Conservation (phyloP, 2,113 vertebrate genomes). For the Naja naja region DNA sequence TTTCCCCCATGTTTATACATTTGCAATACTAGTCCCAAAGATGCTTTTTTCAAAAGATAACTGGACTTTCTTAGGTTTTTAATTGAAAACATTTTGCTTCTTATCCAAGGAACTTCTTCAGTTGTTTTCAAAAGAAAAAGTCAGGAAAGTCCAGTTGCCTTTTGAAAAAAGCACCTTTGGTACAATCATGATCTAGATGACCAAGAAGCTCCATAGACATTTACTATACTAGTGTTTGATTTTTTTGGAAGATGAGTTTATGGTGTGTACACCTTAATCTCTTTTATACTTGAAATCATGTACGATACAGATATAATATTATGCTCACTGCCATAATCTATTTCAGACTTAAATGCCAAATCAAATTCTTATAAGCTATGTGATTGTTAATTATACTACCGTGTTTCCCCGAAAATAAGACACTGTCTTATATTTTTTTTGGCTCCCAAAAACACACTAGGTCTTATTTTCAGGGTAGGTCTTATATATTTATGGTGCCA, state of each 20-base stretch:
- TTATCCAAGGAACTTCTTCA: too few relatives aligned
- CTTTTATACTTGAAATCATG: not conserved
- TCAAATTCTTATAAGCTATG: not conserved
- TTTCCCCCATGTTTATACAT: not conserved
- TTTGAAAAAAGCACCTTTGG: too few relatives aligned
- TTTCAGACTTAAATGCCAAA: not conserved
- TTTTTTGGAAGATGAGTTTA: not conserved
- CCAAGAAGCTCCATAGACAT: not conserved
- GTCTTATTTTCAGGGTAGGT: too few relatives aligned
- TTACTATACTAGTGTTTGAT: not conserved
- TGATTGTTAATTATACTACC: not conserved
- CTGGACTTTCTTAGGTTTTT: too few relatives aligned
- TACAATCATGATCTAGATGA: not conserved
- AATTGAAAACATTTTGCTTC: too few relatives aligned
- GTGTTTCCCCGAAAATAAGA: too few relatives aligned
- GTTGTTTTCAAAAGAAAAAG: too few relatives aligned
- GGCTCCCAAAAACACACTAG: too few relatives aligned
- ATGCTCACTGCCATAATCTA: not conserved
- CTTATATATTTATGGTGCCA: too few relatives aligned
- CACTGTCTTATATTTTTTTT: too few relatives aligned
- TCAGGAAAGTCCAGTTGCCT: not conserved
- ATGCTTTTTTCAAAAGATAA: too few relatives aligned
- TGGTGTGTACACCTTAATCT: not conserved
- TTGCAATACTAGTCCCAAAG: not conserved
- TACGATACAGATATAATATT: not conserved